Evolutionary conservation across 35 echinoderm and acorn worm species (phyloP).

Genomic region (Antedon bifida): DNA sequence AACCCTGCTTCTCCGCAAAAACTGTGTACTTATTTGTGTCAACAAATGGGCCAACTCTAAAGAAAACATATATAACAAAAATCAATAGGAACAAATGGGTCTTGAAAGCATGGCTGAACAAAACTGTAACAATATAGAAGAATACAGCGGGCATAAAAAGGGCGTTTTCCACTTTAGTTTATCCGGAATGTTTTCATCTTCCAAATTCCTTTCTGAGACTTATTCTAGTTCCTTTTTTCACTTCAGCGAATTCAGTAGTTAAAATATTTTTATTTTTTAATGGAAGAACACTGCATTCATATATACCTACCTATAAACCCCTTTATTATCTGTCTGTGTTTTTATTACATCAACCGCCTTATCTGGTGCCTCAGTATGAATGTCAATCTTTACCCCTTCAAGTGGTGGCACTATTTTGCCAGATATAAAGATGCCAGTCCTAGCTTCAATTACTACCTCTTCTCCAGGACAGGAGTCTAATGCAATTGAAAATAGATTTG

Average conservation of each 20-base stretch:
- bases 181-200: no score
- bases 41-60: constrained; percentile 82
- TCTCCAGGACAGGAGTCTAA: constrained; percentile 51
- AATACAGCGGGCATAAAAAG: no score
- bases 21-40: constrained; percentile 54
- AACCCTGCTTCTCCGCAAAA: constrained; percentile 46
- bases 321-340: constrained; percentile 41
- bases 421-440: constrained; percentile 64
- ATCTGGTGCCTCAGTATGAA: constrained; percentile 17
- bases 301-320: constrained; percentile 69
- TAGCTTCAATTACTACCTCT: constrained; percentile 65
- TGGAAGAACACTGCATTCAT: no score
- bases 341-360: constrained; percentile 20
- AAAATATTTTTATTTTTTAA: no score
- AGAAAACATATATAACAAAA: background rate
- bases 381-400: constrained; percentile 44
- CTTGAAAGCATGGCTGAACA: no score
- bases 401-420: constrained; percentile 45
- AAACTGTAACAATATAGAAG: no score
- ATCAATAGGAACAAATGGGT: no score
- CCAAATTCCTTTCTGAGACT: no score
- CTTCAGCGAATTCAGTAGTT: no score
- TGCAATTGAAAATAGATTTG: background rate
- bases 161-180: no score
- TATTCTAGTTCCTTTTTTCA: no score